Evolutionary conservation across 2,113 vertebrate genomes (phyloP).

Genomic region (Tachycineta bicolor): DNA sequence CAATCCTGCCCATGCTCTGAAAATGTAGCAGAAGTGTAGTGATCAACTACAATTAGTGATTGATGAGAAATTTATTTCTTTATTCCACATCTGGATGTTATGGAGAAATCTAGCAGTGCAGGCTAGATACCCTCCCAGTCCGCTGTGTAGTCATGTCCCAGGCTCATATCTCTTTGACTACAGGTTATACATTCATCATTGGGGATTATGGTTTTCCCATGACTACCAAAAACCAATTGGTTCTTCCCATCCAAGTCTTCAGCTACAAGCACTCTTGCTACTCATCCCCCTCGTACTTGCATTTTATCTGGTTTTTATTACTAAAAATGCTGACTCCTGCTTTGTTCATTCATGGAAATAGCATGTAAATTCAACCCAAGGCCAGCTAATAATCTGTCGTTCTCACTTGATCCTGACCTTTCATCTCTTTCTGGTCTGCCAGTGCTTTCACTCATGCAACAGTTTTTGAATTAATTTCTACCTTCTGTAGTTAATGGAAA

Average conservation of each 20-base stretch:
- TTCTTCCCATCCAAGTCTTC: not conserved
- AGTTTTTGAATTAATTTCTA: not conserved
- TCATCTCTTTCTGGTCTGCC: not conserved
- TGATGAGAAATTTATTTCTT: not conserved
- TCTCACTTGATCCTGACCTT: not conserved
- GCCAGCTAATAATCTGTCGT: not conserved
- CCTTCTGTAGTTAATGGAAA: not conserved
- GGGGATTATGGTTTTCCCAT: not conserved
- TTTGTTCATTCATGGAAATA: not conserved
- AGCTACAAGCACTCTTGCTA: not conserved
- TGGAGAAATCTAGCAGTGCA: not conserved
- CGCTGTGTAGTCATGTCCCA: not conserved
- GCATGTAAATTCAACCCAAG: not conserved
- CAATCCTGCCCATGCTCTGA: not conserved
- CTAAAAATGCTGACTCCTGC: not conserved
- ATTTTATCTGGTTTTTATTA: not conserved
- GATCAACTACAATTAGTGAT: not conserved
- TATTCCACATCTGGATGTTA: not conserved
- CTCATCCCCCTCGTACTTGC: not conserved
- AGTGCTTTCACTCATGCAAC: not conserved
- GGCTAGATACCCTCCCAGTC: not conserved
- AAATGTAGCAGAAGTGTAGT: not conserved
- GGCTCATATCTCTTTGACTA: not conserved
- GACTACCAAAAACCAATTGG: not conserved
- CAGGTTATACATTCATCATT: too few species aligned